Evolutionary conservation across 2,888 invertebrate genomes (phyloP), one percentile per base, ranked within the genome.

Genomic region (Molanna angustata): DNA sequence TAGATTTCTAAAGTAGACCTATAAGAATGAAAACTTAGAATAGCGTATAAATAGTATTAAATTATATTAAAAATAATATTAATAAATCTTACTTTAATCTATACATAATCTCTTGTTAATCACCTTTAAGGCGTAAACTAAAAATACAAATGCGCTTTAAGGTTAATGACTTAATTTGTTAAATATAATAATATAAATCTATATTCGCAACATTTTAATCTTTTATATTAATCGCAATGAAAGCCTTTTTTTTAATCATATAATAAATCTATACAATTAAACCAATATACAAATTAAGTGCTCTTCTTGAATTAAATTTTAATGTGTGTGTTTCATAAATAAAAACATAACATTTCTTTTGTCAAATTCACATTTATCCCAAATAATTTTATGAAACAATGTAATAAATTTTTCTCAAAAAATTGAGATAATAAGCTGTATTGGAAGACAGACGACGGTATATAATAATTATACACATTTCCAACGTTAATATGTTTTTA

Each of bases 141-240:
- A 42, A 56, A 56, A 42, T 58, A 58, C 42, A 58, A 58, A 58
- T 58, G 58, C 58, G 41, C 35, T 56, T 53, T 51, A 46, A 50
- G 35, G 53, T 55, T 51, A 58, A 58, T 58, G 55, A 58, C 58
- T 58, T 58, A 58, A 46, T 50, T 41, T 47, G 48, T 56, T 55
- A 58, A 42, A 42, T 33, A 14, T 31, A 9, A 41, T 4, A 19
- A 7, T 19, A 7, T 14, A 2, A 50, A 16, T 17, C 37, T 44
- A 45, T 45, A 45, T 51, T 44, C 39, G 50, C 50, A 50, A 43
- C 16, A 42, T 20, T 27, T 16, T 48, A 22, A 27, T n/a, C n/a
- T 9, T 19, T 13, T 35, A 40, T 35, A 21, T 37, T 40, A 40
- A 40, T 37, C 20, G 48, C 48, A 40, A 41, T 48, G 17, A 48